Conservation (phyloP, 2,113 vertebrate genomes). For the Labeo catla region DNA sequence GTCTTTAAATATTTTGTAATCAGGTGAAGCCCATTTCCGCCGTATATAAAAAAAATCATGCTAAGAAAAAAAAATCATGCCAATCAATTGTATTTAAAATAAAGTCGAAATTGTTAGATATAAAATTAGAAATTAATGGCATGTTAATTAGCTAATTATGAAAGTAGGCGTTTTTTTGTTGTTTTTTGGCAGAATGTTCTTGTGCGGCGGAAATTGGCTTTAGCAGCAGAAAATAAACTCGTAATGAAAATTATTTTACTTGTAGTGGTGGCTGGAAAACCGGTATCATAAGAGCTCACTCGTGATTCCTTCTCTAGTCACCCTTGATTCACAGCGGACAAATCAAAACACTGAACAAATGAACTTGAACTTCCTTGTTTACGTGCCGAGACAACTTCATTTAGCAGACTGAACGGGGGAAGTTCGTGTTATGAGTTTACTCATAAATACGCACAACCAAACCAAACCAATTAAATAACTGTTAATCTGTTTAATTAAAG, state of each 20-base stretch:
- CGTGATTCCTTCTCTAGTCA: not conserved
- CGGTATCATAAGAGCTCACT: not conserved
- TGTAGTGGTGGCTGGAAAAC: too few species aligned
- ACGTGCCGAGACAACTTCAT: not conserved
- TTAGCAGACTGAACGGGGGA: not conserved
- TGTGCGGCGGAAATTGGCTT: not conserved
- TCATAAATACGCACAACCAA: slow-evolving; percentile 7
- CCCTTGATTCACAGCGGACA: too few species aligned
- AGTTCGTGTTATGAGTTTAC: not conserved
- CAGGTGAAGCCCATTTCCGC: not conserved
- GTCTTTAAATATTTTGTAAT: not conserved
- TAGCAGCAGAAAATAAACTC: not conserved
- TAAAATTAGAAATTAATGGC: not conserved
- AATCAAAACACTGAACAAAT: not conserved
- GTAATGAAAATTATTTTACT: not conserved
- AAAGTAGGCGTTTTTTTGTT: too few species aligned
- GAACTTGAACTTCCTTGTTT: slow-evolving; percentile 34
- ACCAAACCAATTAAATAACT: not conserved
- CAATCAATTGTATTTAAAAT: too few species aligned
- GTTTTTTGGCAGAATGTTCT: not conserved
- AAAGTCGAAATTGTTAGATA: not conserved
- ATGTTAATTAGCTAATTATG: too few species aligned
- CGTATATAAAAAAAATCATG: not conserved
- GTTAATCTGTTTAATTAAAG: not conserved
- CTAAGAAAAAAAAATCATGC: not conserved